phyloP scores from a whole-genome alignment of 1,140 invertebrate species.

The Battus philenor region DNA sequence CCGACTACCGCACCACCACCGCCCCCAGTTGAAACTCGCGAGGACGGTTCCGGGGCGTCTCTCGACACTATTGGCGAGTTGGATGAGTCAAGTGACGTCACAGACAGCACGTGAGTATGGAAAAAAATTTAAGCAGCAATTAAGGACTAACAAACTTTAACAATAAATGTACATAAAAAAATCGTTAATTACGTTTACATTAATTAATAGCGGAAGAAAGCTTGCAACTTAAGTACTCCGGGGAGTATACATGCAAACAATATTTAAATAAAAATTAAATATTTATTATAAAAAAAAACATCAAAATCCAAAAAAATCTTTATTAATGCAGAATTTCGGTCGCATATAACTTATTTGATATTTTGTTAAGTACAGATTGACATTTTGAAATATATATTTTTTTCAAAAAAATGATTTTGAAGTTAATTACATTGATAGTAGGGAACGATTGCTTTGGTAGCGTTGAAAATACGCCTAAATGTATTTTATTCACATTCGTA shows the following conservation, averaged over 20 bases:
- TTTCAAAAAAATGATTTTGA: too few species aligned
- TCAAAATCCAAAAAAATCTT: not conserved
- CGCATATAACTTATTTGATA: not conserved
- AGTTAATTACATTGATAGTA: too few species aligned
- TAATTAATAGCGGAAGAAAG: not conserved
- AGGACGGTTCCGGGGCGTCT: slow-evolving; percentile 68
- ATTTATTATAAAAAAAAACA: not conserved
- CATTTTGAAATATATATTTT: not conserved
- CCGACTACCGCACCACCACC: slow-evolving; percentile 53
- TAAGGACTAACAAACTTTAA: not conserved
- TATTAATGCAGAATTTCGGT: not conserved
- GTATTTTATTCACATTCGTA: too few species aligned
- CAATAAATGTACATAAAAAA: not conserved
- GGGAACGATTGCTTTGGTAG: too few species aligned
- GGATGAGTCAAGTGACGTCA: slow-evolving; percentile 76
- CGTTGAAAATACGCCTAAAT: too few species aligned
- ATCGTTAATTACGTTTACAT: not conserved
- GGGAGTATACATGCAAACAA: too few species aligned
- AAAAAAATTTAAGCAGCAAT: not conserved
- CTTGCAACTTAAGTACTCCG: too few species aligned
- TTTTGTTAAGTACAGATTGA: not conserved
- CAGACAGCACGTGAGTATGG: slow-evolving; percentile 56
- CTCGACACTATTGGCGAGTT: slow-evolving; percentile 82
- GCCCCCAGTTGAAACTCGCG: slow-evolving; percentile 55
- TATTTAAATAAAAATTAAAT: too few species aligned